A percentile compares a stretch with the other conserved stretches of the same genome.
These are phyloP conservation scores for Philereme transversata DNA, from an alignment of 2,888 invertebrate genomes.

Conservation along the genomic window DNA sequence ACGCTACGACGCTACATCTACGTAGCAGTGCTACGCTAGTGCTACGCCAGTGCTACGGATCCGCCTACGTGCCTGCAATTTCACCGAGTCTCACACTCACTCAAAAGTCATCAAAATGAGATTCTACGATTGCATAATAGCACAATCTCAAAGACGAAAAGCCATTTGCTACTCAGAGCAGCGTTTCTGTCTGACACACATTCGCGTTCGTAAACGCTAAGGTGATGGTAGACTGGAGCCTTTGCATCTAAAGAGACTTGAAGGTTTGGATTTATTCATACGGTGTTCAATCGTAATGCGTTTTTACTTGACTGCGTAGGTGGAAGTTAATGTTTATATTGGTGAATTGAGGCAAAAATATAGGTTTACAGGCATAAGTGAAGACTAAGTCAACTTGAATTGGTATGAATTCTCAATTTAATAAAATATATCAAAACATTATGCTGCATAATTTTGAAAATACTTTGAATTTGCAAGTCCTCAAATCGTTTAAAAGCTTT, in stretches of 20 bases:
- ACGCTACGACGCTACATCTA: not conserved
- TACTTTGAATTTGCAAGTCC: too few species aligned
- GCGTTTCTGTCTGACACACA: constrained; percentile 32
- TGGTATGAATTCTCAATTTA: too few species aligned
- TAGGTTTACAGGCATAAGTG: too few species aligned
- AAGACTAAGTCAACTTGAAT: too few species aligned
- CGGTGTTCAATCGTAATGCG: too few species aligned
- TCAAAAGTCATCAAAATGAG: constrained; percentile 27
- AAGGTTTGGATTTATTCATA: not conserved
- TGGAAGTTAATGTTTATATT: too few species aligned
- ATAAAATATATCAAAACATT: too few species aligned
- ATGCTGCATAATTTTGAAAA: too few species aligned
- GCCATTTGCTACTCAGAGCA: constrained; percentile 26
- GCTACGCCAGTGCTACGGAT: constrained; percentile 13
- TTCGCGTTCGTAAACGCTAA: constrained; percentile 35
- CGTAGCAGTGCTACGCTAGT: constrained; percentile 2
- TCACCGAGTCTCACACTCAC: constrained; percentile 20
- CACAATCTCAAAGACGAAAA: constrained; percentile 24
- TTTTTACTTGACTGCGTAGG: too few species aligned
- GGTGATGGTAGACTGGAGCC: constrained; percentile 8
- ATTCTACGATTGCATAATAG: constrained; percentile 29
- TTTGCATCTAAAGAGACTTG: not conserved
- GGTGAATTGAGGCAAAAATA: too few species aligned
- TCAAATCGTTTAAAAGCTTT: too few species aligned
- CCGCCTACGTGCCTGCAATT: constrained; percentile 23